These are phyloP conservation scores for Limnephilus lunatus DNA, from an alignment of 2,888 invertebrate species.

Conservation along the genomic window DNA sequence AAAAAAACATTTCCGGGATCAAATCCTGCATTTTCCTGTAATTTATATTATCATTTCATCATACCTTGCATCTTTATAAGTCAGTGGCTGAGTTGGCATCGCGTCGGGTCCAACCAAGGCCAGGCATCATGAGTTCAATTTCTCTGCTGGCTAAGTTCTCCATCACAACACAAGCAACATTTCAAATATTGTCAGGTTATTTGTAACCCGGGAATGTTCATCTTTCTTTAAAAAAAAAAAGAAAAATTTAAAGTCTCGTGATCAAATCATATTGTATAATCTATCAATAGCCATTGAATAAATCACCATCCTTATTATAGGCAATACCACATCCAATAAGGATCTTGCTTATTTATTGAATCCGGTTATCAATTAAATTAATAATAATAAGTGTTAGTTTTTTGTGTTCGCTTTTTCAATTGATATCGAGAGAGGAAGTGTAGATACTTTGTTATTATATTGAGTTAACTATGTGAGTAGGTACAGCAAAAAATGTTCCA, in stretches of 20 bases:
- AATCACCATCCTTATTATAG: neutral
- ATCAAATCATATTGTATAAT: neutral
- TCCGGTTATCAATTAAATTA: neutral
- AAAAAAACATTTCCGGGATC: too few relatives aligned
- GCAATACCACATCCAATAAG: neutral
- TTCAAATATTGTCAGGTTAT: too few relatives aligned
- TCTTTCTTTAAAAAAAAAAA: too few relatives aligned
- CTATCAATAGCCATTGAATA: conserved; percentile 13
- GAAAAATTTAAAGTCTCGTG: neutral
- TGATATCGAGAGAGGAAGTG: neutral
- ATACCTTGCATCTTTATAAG: too few relatives aligned
- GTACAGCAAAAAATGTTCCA: neutral
- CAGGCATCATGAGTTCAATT: too few relatives aligned
- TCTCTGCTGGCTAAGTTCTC: too few relatives aligned
- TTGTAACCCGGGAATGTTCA: too few relatives aligned
- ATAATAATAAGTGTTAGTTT: neutral
- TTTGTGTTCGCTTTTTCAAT: neutral
- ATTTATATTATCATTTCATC: too few relatives aligned
- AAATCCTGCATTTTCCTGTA: too few relatives aligned
- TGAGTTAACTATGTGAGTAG: neutral
- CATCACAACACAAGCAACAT: too few relatives aligned
- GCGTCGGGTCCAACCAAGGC: too few relatives aligned
- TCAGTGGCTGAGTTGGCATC: too few relatives aligned
- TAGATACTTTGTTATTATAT: neutral
- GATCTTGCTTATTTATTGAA: neutral